Conservation (phyloP, 2,113 vertebrate species). For the Zosterops lateralis region DNA sequence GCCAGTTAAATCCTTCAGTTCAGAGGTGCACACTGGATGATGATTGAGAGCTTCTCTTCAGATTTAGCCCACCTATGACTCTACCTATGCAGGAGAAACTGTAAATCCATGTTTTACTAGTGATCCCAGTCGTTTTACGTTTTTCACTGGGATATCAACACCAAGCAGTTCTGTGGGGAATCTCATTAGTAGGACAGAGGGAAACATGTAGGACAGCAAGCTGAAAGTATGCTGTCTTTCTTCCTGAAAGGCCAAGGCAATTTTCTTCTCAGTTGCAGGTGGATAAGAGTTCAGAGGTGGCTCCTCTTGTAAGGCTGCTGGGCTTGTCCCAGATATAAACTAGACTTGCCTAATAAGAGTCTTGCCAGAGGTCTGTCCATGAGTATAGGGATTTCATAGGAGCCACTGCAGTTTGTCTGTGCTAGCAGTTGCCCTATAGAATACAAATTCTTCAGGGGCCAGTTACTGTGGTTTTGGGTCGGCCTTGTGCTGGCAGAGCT, state of each 20-base stretch:
- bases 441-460: constrained; percentile 20
- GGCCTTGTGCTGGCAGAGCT: constrained; percentile 25
- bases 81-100: background rate
- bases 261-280: constrained; percentile 35
- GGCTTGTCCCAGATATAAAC: constrained; percentile 26
- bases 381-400: background rate
- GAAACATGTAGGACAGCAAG: background rate
- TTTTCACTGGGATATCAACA: background rate
- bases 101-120: background rate
- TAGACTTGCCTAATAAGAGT: constrained; percentile 19
- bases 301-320: background rate
- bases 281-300: constrained; percentile 22
- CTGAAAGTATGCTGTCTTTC: background rate
- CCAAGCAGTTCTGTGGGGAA: background rate
- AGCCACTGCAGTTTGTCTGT: background rate
- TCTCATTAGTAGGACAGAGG: background rate
- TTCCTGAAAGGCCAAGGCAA: background rate
- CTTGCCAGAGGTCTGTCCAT: background rate
- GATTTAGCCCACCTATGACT: background rate
- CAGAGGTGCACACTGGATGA: background rate
- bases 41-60: background rate
- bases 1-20: background rate
- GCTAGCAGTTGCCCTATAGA: background rate
- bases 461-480: constrained; percentile 12
- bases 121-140: background rate